phyloP scores from a whole-genome alignment of 2,888 invertebrate genomes.

The Dyspetes luteomarginatus region DNA sequence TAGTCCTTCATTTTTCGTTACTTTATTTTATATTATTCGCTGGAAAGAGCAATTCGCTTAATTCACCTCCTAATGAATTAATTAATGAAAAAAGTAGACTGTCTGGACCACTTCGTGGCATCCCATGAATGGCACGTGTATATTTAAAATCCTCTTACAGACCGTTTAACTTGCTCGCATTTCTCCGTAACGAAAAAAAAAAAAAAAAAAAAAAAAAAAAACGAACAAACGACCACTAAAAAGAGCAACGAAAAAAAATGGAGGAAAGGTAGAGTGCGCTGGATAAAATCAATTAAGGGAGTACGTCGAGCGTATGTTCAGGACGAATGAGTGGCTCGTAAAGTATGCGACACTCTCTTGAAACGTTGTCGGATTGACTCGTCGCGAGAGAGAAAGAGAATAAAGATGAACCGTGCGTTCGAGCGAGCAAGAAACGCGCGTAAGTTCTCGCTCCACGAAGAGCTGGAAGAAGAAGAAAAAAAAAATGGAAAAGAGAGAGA shows the following conservation, averaged over 20 bases:
- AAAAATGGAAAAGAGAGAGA: too few species aligned
- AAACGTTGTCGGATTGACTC: slow-evolving; percentile 65
- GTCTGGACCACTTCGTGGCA: not conserved
- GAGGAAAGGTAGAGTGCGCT: not conserved
- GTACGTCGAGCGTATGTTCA: slow-evolving; percentile 18
- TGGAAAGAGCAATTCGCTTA: too few species aligned
- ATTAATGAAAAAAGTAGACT: not conserved
- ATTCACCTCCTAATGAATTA: too few species aligned
- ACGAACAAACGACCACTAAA: not conserved
- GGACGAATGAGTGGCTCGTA: slow-evolving; percentile 48
- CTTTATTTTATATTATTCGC: too few species aligned
- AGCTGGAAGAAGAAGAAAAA: not conserved
- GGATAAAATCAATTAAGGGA: slow-evolving; percentile 62
- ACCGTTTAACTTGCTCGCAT: not conserved
- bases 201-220: not conserved
- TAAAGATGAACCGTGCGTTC: slow-evolving; percentile 41
- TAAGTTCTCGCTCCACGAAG: slow-evolving; percentile 17
- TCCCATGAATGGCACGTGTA: not conserved
- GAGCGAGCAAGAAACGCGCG: slow-evolving; percentile 50
- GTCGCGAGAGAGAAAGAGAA: slow-evolving; percentile 44
- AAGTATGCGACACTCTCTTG: slow-evolving; percentile 65
- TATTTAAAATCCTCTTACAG: not conserved
- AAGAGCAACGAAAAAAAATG: not conserved
- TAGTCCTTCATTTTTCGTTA: too few species aligned
- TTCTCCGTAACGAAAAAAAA: not conserved